Evolutionary conservation across 2,113 vertebrate genomes (phyloP), one percentile per base, ranked within the genome.

Genomic region (Oenanthe melanoleuca): DNA sequence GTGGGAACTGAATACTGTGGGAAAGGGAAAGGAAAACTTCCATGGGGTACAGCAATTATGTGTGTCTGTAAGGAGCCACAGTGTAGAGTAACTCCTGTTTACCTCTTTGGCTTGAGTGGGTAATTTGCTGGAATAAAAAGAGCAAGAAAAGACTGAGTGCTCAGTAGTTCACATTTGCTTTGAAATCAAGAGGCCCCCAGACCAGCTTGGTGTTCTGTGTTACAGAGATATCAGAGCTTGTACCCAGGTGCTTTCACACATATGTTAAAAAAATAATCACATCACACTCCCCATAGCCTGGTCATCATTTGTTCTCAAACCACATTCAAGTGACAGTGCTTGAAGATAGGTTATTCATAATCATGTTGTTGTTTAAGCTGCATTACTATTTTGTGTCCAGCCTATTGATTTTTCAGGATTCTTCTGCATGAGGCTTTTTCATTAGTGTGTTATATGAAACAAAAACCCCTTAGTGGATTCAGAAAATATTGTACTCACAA

Each of bases 401-500:
- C 31, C 65, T 92, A 72, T 95, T 93, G 92, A 89, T 96, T 96
- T 97, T 92, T 96, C 45, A 72, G 86, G 73, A 57, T 89, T 95
- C 91, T 95, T 95, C 91, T 93, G 64, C 94, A 86, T 74, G 65
- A 93, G 73, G 37, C 37, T 95, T 92, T 95, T 92, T 84, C 77
- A 64, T 93, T 85, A 95, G 8, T 75, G 44, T 74, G 50, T 74
- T 93, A n/a, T 23, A 88, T 56, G 63, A 73, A 95, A 95, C 61
- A 57, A 90, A 89, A 87, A 87, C 3, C 49, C 57, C 61, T 16
- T 42, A 50, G 86, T 81, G 70, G 69, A 84, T 87, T 91, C 61
- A 87, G 75, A 89, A 89, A 89, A 79, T 75, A 81, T 14, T 87
- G 29, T 91, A 38, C 70, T 94, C 88, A 74, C 5, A 80, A 91